A percentile compares a stretch with the other conserved stretches of the same genome.
Conservation (phyloP, 2,113 vertebrate species). For the Shinisaurus crocodilurus region DNA sequence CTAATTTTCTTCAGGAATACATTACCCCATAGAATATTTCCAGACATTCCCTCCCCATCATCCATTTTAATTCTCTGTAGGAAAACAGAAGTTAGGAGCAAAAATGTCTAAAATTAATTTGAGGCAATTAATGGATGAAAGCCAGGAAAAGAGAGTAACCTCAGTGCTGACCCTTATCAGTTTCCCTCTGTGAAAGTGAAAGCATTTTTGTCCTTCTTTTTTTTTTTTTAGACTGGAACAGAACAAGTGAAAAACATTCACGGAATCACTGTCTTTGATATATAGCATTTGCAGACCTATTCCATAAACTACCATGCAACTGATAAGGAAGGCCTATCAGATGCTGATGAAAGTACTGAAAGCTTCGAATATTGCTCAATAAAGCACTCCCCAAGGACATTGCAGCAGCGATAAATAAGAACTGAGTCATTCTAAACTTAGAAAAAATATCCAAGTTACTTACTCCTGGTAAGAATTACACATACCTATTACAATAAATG, state of each 20-base stretch:
- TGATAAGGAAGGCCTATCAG: background rate
- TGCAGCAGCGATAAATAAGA: background rate
- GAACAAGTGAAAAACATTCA: background rate
- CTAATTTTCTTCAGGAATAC: background rate
- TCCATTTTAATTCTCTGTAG: background rate
- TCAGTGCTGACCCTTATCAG: background rate
- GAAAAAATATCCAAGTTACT: background rate
- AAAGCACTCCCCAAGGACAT: background rate
- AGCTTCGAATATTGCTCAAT: background rate
- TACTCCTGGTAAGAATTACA: background rate
- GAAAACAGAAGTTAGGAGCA: too few relatives aligned
- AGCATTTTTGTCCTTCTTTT: background rate
- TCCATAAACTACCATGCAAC: background rate
- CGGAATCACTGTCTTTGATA: background rate
- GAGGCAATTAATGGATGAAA: background rate
- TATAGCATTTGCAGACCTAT: background rate
- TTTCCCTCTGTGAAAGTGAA: background rate
- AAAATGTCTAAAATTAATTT: background rate
- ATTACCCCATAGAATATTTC: background rate
- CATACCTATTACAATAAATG: background rate
- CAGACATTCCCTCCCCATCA: background rate
- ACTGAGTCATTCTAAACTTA: background rate
- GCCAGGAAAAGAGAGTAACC: background rate
- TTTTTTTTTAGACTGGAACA: background rate
- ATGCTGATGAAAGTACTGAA: background rate